Evolutionary conservation across 2,888 invertebrate genomes (phyloP).

Genomic region (Microctonus hyperodae): DNA sequence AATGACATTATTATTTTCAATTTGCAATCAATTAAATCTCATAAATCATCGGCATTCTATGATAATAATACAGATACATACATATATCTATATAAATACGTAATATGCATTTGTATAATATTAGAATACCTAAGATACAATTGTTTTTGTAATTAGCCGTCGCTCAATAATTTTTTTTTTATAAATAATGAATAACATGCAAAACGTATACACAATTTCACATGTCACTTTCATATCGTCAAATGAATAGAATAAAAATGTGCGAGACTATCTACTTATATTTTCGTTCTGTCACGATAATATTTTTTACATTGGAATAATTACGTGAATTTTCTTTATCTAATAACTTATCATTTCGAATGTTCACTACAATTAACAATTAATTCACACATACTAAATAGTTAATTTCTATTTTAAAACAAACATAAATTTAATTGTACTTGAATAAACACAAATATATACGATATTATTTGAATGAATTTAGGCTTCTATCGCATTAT

Average conservation of each 20-base stretch:
- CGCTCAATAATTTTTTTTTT: constrained; percentile 51
- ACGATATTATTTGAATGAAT: not conserved
- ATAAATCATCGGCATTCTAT: constrained; percentile 61
- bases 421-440: not conserved
- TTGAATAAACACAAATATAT: not conserved
- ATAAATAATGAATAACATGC: not conserved
- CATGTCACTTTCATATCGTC: constrained; percentile 16
- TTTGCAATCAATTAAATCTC: constrained; percentile 53
- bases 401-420: not conserved
- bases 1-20: constrained; percentile 36
- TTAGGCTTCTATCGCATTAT: not conserved
- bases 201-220: constrained; percentile 3
- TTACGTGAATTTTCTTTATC: not conserved
- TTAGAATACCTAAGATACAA: constrained; percentile 63
- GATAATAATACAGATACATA: constrained; percentile 60
- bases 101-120: constrained; percentile 61
- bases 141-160: constrained; percentile 57
- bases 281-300: not conserved
- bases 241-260: too few species aligned
- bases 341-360: not conserved
- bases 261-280: too few species aligned
- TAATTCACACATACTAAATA: not conserved
- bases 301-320: not conserved
- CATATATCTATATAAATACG: constrained; percentile 63
- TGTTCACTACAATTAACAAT: not conserved